phyloP scores from a whole-genome alignment of 1,140 invertebrate species.

The Acromyrmex charruanus region DNA sequence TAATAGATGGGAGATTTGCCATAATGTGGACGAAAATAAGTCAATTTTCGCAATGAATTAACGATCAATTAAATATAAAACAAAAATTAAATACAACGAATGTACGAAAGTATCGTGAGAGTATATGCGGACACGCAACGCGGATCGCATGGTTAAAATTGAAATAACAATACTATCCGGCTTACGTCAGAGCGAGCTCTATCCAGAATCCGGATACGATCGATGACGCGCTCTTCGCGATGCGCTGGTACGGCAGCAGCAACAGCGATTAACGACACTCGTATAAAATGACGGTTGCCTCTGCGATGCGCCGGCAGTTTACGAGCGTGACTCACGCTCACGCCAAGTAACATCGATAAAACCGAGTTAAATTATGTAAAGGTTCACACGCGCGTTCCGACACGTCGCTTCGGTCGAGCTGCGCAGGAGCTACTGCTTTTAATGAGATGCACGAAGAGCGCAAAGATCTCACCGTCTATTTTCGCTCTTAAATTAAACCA shows the following conservation, averaged over 20 bases:
- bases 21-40: background rate
- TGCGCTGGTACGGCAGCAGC: slow-evolving; percentile 1
- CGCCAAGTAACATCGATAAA: slow-evolving; percentile 60
- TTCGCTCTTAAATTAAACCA: slow-evolving; percentile 58
- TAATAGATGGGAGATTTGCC: background rate
- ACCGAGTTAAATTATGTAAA: slow-evolving; percentile 63
- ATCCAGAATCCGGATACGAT: slow-evolving; percentile 60
- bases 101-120: background rate
- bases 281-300: slow-evolving; percentile 47
- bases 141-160: slow-evolving; percentile 3
- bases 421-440: slow-evolving; percentile 47
- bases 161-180: slow-evolving; percentile 37
- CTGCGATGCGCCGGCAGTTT: slow-evolving; percentile 42
- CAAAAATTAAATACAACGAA: background rate
- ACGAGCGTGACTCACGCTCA: slow-evolving; percentile 60
- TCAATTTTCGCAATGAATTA: slow-evolving; percentile 20
- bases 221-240: slow-evolving; percentile 45
- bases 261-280: slow-evolving; percentile 62
- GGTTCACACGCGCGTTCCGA: slow-evolving; percentile 57
- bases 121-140: background rate
- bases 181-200: slow-evolving; percentile 47
- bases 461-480: slow-evolving; percentile 48
- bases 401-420: slow-evolving; percentile 38
- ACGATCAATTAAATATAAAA: background rate
- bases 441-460: slow-evolving; percentile 52